Evolutionary conservation across 2,797 vertebrate species (phyloP).

Genomic region (Manis javanica): DNA sequence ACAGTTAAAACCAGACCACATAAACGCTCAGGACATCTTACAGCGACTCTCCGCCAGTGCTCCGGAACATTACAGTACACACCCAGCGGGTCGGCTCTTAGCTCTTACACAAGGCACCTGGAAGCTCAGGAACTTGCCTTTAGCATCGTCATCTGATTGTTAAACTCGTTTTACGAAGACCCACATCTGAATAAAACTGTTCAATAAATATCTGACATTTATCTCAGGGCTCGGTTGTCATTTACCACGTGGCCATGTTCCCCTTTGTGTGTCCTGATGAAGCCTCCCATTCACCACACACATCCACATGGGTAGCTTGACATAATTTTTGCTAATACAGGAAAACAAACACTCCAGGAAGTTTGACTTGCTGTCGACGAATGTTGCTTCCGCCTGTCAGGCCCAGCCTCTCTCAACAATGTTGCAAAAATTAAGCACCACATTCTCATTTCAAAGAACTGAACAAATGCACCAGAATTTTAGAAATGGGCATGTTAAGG

Average conservation of each 20-base stretch:
- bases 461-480: constrained; percentile 78
- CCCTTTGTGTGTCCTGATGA: constrained; percentile 22
- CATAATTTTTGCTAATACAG: constrained; percentile 6
- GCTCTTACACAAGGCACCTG: constrained; percentile 87
- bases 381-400: constrained; percentile 13
- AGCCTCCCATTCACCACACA: constrained; percentile 6
- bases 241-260: constrained; percentile 1
- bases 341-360: not conserved
- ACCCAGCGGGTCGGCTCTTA: constrained; percentile 77
- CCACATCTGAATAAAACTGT: constrained; percentile 60
- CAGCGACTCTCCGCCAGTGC: constrained; percentile 80
- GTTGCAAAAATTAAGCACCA: constrained; percentile 77
- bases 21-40: constrained; percentile 83
- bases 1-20: constrained; percentile 92
- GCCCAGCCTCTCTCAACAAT: constrained; percentile 60
- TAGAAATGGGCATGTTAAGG: not conserved
- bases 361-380: not conserved
- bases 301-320: not conserved
- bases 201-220: constrained; percentile 6
- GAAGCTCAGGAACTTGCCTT: constrained; percentile 83
- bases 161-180: constrained; percentile 57
- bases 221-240: constrained; percentile 39
- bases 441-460: constrained; percentile 71
- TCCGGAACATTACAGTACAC: constrained; percentile 86
- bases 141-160: constrained; percentile 70